These are phyloP conservation scores for Tetragonula clypearis DNA, from an alignment of 1,140 invertebrate species.

Conservation along the genomic window DNA sequence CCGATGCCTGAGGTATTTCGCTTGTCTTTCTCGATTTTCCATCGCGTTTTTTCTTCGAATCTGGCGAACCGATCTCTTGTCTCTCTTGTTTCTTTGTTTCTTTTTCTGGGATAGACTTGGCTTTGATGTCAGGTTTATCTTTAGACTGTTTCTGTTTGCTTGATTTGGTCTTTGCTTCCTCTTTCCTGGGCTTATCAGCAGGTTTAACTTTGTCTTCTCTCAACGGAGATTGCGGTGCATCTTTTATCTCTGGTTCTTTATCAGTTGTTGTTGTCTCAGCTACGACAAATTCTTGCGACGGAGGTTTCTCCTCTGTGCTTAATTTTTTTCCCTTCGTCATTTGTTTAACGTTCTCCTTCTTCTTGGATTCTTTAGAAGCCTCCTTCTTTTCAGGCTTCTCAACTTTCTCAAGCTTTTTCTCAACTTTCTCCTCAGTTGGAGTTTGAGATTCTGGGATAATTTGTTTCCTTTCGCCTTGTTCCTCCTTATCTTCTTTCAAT, in stretches of 20 bases:
- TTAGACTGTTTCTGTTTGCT: conserved; percentile 26
- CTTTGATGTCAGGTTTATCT: conserved; percentile 14
- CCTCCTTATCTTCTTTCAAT: neutral
- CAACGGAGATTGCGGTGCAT: neutral
- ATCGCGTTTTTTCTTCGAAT: conserved; percentile 26
- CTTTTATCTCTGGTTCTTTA: neutral
- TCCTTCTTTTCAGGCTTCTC: conserved; percentile 8
- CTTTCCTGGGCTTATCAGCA: conserved; percentile 16
- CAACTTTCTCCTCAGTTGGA: neutral
- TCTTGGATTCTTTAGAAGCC: conserved; percentile 2
- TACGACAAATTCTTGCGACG: neutral
- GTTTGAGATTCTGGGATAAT: neutral
- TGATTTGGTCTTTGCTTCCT: conserved; percentile 24
- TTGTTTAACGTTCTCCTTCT: neutral
- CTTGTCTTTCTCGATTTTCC: conserved; percentile 15
- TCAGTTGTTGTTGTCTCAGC: neutral
- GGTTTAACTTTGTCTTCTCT: neutral
- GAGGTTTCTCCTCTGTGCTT: neutral
- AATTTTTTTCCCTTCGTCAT: neutral
- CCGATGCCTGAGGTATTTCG: neutral
- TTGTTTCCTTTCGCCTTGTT: neutral
- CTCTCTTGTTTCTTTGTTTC: conserved; percentile 44
- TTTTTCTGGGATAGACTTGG: conserved; percentile 6
- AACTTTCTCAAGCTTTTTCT: neutral
- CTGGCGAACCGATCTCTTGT: neutral